Conservation (phyloP, 2,797 vertebrate species). For the Sarcoramphus papa region DNA sequence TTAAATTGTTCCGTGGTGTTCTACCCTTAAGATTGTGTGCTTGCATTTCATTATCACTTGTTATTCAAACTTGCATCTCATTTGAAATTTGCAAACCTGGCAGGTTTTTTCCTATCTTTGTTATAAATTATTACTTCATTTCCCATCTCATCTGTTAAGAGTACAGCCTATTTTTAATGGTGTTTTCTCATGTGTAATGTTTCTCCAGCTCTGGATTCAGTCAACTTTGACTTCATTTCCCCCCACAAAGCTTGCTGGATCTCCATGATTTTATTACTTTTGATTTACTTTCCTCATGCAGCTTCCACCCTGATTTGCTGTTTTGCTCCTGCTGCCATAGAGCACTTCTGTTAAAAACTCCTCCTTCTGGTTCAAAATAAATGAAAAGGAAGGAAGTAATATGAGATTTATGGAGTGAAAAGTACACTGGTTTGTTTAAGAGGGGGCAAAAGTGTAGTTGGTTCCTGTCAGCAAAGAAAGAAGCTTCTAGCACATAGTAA, state of each 20-base stretch:
- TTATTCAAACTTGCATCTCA: conserved; percentile 35
- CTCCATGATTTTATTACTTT: conserved; percentile 30
- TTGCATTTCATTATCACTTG: conserved; percentile 40
- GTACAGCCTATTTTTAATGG: conserved; percentile 21
- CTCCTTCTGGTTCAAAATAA: conserved; percentile 67
- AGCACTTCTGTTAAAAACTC: conserved; percentile 63
- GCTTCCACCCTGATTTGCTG: conserved; percentile 40
- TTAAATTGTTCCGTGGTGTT: conserved; percentile 36
- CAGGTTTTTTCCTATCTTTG: conserved; percentile 26
- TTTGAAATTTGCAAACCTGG: conserved; percentile 23
- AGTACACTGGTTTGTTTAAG: conserved; percentile 56
- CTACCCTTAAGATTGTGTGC: not conserved
- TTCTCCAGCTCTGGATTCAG: conserved; percentile 59
- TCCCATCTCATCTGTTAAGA: conserved; percentile 23
- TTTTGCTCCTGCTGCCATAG: conserved; percentile 31
- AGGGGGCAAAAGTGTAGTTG: conserved; percentile 46
- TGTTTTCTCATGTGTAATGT: conserved; percentile 39
- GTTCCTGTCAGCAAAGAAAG: conserved; percentile 54
- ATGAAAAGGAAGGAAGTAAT: conserved; percentile 76
- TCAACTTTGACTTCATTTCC: conserved; percentile 32
- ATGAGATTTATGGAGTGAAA: conserved; percentile 72
- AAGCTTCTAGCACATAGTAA: conserved; percentile 60
- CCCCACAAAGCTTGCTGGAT: conserved; percentile 52
- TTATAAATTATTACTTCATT: conserved; percentile 53
- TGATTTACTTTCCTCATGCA: conserved; percentile 60